Conservation (phyloP, 2,888 invertebrate genomes). For the Clusia tigrina region DNA sequence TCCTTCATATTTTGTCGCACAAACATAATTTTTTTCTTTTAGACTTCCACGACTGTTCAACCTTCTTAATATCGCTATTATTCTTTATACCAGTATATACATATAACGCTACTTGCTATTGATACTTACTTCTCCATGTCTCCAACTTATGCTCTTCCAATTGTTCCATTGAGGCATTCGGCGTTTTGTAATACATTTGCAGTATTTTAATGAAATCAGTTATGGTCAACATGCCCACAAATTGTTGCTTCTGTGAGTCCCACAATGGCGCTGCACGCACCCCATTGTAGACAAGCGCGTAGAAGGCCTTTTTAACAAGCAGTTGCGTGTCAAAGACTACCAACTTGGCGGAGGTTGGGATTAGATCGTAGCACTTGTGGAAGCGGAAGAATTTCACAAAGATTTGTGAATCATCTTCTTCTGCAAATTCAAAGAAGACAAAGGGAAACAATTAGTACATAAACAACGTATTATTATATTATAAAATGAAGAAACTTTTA, state of each 20-base stretch:
- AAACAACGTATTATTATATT: no score
- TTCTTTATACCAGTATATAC: no score
- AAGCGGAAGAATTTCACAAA: slow-evolving; percentile 99
- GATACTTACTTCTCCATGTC: slow-evolving; percentile 86
- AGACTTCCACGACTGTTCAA: no score
- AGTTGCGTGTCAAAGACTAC: slow-evolving; percentile 99
- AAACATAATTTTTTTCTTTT: no score
- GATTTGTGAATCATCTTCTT: slow-evolving; percentile 96
- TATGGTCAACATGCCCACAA: slow-evolving; percentile 98
- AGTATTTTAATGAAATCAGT: slow-evolving; percentile 99
- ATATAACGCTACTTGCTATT: no score
- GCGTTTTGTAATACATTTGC: slow-evolving; percentile 96
- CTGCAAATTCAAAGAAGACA: slow-evolving; percentile 69
- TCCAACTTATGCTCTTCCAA: slow-evolving; percentile 95
- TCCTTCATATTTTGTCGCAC: no score
- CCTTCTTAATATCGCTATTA: no score
- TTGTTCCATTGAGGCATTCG: slow-evolving; percentile 92
- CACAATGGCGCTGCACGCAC: slow-evolving; percentile 97
- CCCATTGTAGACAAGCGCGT: slow-evolving; percentile 98
- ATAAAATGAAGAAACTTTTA: no score
- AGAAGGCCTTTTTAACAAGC: slow-evolving; percentile 98
- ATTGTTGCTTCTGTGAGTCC: slow-evolving; percentile 91
- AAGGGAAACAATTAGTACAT: no score
- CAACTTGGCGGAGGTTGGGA: slow-evolving; percentile 98
- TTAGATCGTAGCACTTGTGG: slow-evolving; percentile 99